Conservation (phyloP, 2,888 invertebrate genomes). For the Schrankia costaestrigalis region DNA sequence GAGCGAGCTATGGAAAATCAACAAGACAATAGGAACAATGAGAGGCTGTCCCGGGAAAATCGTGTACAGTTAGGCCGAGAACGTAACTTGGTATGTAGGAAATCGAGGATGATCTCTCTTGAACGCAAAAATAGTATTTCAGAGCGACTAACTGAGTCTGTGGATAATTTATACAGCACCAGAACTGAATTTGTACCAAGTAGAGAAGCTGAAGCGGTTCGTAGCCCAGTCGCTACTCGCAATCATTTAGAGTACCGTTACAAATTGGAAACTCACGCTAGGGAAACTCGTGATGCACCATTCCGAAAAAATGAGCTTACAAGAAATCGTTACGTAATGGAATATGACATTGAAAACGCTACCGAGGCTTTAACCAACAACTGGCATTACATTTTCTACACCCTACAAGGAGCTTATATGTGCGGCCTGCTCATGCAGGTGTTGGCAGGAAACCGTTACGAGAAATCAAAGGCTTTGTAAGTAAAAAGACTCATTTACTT, state of each 20-base stretch:
- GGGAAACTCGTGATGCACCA: conserved; percentile 17
- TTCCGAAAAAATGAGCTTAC: conserved; percentile 17
- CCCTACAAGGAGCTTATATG: conserved; percentile 59
- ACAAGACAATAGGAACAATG: conserved; percentile 6
- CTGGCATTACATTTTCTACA: conserved; percentile 61
- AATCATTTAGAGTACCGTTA: conserved; percentile 6
- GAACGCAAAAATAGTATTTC: conserved; percentile 1
- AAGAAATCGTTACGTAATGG: conserved; percentile 17
- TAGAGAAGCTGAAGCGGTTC: conserved; percentile 1
- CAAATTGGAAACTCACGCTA: conserved; percentile 16
- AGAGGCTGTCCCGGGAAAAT: conserved; percentile 7
- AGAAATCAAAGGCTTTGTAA: conserved; percentile 35
- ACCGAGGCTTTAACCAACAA: conserved; percentile 22
- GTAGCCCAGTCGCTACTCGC: conserved; percentile 3
- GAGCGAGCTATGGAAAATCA: not conserved
- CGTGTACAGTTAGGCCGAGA: conserved; percentile 3
- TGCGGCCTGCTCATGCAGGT: conserved; percentile 50
- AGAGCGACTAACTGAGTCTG: conserved; percentile 5
- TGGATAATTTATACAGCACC: conserved; percentile 10
- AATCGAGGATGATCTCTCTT: not conserved
- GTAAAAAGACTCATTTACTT: too few relatives aligned
- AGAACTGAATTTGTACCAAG: conserved; percentile 2
- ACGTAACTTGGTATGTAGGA: conserved; percentile 9
- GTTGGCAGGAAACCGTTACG: conserved; percentile 33
- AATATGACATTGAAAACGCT: conserved; percentile 11